Evolutionary conservation across 2,113 vertebrate species (phyloP).

Genomic region (Clarias macrocephalus): DNA sequence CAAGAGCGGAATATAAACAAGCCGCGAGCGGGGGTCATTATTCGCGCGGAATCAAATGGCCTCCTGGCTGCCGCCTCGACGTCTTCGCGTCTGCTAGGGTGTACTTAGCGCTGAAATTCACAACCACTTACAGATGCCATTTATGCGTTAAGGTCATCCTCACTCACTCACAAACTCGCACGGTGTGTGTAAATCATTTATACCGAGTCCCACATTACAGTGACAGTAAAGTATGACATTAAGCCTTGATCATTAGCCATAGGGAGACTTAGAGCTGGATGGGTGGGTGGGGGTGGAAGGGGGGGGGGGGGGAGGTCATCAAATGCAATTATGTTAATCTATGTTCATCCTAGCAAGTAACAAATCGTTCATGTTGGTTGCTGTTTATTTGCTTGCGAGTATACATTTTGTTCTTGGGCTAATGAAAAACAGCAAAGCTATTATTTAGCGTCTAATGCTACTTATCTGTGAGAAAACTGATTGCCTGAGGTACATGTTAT

Average conservation of each 20-base stretch:
- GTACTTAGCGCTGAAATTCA: slow-evolving; percentile 46
- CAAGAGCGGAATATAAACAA: slow-evolving; percentile 40
- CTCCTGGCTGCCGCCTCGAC: slow-evolving; percentile 43
- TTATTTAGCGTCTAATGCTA: neutral
- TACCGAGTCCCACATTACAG: slow-evolving; percentile 31
- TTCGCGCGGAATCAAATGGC: slow-evolving; percentile 51
- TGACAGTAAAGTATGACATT: slow-evolving; percentile 49
- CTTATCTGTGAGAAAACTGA: neutral
- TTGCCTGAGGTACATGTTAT: neutral
- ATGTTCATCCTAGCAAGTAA: neutral
- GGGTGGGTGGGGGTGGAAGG: slow-evolving; percentile 4
- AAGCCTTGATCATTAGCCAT: slow-evolving; percentile 36
- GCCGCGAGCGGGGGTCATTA: slow-evolving; percentile 30
- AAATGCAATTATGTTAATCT: slow-evolving; percentile 14
- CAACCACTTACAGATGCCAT: slow-evolving; percentile 52
- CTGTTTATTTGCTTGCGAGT: neutral
- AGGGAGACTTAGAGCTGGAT: neutral
- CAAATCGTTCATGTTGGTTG: neutral
- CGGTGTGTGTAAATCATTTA: slow-evolving; percentile 46
- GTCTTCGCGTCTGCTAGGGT: slow-evolving; percentile 36
- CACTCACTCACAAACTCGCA: slow-evolving; percentile 11
- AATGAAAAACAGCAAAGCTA: neutral
- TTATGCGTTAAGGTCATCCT: slow-evolving; percentile 48
- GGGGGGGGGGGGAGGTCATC: neutral
- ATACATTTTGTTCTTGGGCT: neutral